These are phyloP conservation scores for Pluvianellus socialis DNA, from an alignment of 2,113 vertebrate species.

Conservation along the genomic window DNA sequence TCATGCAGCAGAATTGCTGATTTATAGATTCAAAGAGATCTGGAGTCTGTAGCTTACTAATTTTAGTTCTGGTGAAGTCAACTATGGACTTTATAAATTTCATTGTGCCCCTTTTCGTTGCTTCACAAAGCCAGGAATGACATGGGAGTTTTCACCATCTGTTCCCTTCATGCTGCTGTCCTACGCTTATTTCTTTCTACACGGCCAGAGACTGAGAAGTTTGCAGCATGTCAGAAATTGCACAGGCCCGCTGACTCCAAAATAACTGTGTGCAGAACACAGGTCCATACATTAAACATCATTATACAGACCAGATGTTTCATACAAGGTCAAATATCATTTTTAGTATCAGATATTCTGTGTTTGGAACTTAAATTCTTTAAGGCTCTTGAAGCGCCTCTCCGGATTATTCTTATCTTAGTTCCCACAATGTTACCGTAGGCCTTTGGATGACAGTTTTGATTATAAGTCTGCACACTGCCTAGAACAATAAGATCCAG, in stretches of 20 bases:
- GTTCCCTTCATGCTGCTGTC: neutral
- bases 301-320: neutral
- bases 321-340: neutral
- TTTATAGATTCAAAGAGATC: neutral
- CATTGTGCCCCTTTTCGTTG: neutral
- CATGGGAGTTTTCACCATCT: neutral
- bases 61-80: neutral
- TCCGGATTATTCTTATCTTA: neutral
- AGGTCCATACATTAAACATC: neutral
- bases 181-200: neutral
- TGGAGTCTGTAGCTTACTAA: neutral
- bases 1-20: neutral
- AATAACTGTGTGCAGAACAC: neutral
- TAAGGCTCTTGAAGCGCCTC: neutral
- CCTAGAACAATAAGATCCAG: constrained; percentile 13
- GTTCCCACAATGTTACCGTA: neutral
- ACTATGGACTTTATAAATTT: neutral
- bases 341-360: neutral
- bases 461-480: neutral
- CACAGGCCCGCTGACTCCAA: neutral
- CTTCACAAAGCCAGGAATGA: neutral
- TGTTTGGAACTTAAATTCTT: neutral
- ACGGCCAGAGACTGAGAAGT: neutral
- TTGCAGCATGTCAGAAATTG: neutral
- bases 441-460: neutral